These are phyloP conservation scores for Clytia hemisphaerica DNA, from an alignment of 30 jellyfish, hydroid and myxozoan species.

Conservation along the genomic window DNA sequence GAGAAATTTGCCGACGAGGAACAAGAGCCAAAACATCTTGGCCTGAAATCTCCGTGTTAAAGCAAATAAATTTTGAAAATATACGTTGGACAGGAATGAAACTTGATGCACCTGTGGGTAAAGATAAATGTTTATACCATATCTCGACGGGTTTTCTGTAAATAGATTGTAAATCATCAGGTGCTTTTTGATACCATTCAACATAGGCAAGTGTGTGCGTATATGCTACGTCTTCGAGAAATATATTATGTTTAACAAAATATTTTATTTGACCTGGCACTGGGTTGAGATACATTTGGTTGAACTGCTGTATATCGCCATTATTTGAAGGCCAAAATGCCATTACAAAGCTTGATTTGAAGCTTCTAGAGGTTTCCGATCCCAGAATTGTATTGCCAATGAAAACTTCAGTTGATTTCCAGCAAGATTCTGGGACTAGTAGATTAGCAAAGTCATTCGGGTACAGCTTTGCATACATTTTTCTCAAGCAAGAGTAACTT, in stretches of 20 bases:
- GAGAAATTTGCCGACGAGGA: too few relatives aligned
- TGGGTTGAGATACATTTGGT: too few relatives aligned
- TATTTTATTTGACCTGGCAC: neutral
- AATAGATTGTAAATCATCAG: neutral
- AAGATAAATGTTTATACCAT: neutral
- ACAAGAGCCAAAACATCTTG: too few relatives aligned
- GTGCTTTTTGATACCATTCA: neutral
- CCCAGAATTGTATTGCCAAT: neutral
- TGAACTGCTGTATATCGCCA: too few relatives aligned
- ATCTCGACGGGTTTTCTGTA: neutral
- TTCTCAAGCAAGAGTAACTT: too few relatives aligned
- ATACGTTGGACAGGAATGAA: constrained; percentile 1
- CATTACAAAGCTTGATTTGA: neutral
- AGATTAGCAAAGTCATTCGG: neutral
- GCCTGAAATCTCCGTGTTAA: too few relatives aligned
- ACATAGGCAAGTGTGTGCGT: neutral
- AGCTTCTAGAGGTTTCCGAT: neutral
- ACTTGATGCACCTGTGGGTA: neutral
- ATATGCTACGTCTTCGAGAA: neutral
- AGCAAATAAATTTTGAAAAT: neutral
- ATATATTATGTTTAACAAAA: neutral
- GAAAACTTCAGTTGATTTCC: neutral
- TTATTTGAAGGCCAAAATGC: neutral
- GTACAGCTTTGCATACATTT: too few relatives aligned
- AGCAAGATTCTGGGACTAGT: neutral